These are phyloP conservation scores for Acanthurus lineatus DNA, from an alignment of 2,797 vertebrate genomes.

Conservation along the genomic window DNA sequence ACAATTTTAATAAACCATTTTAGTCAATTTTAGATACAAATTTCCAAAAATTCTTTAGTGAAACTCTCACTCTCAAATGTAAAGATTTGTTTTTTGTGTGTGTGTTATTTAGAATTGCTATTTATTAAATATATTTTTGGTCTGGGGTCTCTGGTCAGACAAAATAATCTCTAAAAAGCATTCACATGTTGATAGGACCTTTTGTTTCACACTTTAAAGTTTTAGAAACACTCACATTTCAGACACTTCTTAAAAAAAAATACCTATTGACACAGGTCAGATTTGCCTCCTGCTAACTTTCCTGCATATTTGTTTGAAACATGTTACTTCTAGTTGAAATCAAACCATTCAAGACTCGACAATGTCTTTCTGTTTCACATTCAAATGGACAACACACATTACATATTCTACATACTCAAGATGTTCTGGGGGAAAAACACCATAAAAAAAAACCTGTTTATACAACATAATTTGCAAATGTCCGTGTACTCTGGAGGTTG, in stretches of 20 bases:
- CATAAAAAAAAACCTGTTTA: constrained; percentile 63
- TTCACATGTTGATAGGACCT: background rate
- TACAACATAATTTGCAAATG: constrained; percentile 76
- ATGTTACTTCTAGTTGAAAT: background rate
- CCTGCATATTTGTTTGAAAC: background rate
- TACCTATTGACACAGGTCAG: background rate
- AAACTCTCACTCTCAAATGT: background rate
- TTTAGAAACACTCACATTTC: background rate
- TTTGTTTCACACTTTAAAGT: background rate
- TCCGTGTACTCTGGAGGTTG: constrained; percentile 74
- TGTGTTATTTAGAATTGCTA: background rate
- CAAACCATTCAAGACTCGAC: background rate
- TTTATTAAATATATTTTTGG: background rate
- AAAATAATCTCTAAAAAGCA: background rate
- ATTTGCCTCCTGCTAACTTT: background rate
- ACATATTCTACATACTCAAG: constrained; percentile 60
- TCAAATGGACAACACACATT: constrained; percentile 47
- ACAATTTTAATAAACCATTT: background rate
- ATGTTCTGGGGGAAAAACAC: constrained; percentile 46
- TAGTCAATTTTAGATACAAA: background rate
- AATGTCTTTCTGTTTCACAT: constrained; percentile 22
- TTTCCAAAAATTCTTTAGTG: background rate
- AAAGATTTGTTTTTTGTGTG: background rate
- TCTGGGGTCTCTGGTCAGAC: background rate
- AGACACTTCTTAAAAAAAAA: background rate